A percentile compares a stretch with the other conserved stretches of the same genome.
Evolutionary conservation across 2,888 invertebrate species (phyloP).

Genomic region (Mythimna lalbum): DNA sequence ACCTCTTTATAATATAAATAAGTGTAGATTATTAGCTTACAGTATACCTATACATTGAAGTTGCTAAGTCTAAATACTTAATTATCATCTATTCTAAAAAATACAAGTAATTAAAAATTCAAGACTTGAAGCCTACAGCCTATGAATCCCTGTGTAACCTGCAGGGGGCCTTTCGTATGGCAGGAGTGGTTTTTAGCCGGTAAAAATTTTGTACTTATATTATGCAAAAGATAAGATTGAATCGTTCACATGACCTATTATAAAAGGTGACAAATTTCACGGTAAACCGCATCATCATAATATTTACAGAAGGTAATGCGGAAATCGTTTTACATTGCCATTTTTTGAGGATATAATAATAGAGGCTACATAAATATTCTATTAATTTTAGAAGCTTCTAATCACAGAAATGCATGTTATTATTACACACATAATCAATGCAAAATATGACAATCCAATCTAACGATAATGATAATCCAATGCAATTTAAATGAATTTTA

Average conservation of each 20-base stretch:
- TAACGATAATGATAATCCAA: no score
- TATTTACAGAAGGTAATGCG: background rate
- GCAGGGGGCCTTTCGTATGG: no score
- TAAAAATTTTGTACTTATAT: background rate
- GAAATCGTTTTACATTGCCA: background rate
- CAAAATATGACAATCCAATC: no score
- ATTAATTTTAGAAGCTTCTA: slow-evolving; percentile 8
- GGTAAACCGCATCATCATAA: slow-evolving; percentile 3
- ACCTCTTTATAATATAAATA: no score
- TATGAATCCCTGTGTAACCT: no score
- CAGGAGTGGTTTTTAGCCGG: no score
- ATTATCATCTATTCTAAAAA: background rate
- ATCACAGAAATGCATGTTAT: background rate
- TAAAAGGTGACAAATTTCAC: background rate
- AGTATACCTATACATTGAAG: no score
- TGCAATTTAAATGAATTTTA: no score
- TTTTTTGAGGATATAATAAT: background rate
- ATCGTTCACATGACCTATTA: background rate
- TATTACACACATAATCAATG: no score
- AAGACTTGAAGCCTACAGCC: no score
- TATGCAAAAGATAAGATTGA: slow-evolving; percentile 14
- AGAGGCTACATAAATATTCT: background rate
- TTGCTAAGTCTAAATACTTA: background rate
- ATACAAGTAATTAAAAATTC: background rate
- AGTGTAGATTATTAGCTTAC: no score